These are phyloP conservation scores for Enteromius fasciolatus DNA, from an alignment of 2,797 vertebrate genomes.

Conservation along the genomic window DNA sequence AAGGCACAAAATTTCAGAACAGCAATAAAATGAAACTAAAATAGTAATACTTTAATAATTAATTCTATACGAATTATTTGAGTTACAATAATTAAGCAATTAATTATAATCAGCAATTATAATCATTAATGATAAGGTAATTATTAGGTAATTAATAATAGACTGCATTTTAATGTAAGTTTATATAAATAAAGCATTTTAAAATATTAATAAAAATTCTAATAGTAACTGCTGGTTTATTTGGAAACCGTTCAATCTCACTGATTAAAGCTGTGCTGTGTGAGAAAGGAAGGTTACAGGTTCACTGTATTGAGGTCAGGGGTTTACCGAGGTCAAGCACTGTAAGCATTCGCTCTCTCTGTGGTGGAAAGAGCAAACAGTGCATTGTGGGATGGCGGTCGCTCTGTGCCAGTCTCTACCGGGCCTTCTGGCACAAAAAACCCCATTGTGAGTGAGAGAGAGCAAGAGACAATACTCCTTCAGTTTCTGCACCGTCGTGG, in stretches of 20 bases:
- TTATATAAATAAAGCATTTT: not conserved
- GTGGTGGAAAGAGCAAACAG: constrained; percentile 57
- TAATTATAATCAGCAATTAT: not conserved
- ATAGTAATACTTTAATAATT: not conserved
- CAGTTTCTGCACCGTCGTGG: constrained; percentile 47
- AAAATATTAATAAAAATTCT: not conserved
- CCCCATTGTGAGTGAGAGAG: constrained; percentile 33
- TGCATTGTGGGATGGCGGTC: constrained; percentile 66
- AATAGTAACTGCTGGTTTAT: not conserved
- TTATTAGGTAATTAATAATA: not conserved
- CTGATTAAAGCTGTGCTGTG: not conserved
- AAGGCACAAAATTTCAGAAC: not conserved
- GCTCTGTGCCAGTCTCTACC: constrained; percentile 72
- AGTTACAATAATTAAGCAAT: not conserved
- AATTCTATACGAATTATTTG: not conserved
- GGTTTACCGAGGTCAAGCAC: constrained; percentile 57
- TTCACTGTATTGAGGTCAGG: constrained; percentile 15
- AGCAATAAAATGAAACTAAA: not conserved
- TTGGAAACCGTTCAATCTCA: not conserved
- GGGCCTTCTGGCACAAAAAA: constrained; percentile 59
- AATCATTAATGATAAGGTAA: not conserved
- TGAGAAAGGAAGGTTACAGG: not conserved
- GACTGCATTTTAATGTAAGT: not conserved
- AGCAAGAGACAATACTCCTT: constrained; percentile 59
- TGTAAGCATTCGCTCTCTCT: constrained; percentile 63